A percentile compares a stretch with the other conserved stretches of the same genome.
These are phyloP conservation scores for Xenentodon cancila DNA, from an alignment of 2,797 vertebrate species.

Conservation along the genomic window DNA sequence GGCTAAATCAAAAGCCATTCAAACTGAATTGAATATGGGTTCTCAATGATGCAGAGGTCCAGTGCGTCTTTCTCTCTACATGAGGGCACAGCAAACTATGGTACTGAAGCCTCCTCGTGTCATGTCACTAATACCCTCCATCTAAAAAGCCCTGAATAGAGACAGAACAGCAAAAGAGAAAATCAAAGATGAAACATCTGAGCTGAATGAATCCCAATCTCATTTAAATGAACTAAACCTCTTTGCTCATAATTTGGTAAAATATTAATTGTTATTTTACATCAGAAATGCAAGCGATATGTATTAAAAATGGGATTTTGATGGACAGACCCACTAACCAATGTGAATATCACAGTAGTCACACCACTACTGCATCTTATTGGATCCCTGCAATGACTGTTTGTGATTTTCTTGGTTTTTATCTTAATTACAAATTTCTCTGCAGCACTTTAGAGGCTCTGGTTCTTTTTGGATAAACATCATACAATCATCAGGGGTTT, in stretches of 20 bases:
- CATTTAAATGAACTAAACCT: conserved; percentile 38
- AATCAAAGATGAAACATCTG: conserved; percentile 30
- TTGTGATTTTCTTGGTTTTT: conserved; percentile 58
- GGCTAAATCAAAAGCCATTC: conserved; percentile 81
- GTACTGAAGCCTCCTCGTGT: conserved; percentile 55
- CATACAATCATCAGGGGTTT: conserved; percentile 56
- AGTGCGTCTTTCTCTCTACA: conserved; percentile 68
- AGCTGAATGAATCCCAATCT: conserved; percentile 31
- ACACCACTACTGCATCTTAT: conserved; percentile 22
- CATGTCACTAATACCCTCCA: conserved; percentile 48
- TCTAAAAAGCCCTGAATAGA: conserved; percentile 43
- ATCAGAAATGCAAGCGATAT: conserved; percentile 24
- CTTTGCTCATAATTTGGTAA: conserved; percentile 39
- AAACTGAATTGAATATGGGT: conserved; percentile 79
- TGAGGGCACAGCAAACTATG: conserved; percentile 47
- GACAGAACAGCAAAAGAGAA: conserved; percentile 31
- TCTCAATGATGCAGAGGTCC: conserved; percentile 78
- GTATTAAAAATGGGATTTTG: conserved; percentile 35
- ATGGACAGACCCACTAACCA: conserved; percentile 23
- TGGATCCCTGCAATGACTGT: conserved; percentile 16
- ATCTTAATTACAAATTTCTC: conserved; percentile 69
- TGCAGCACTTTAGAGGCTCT: conserved; percentile 49
- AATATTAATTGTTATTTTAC: conserved; percentile 50
- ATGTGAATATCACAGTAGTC: conserved; percentile 27
- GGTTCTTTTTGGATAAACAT: conserved; percentile 73